Base-by-base conservation (phyloP, 2,888 invertebrate genomes). In the Andrena flavipes region DNA sequence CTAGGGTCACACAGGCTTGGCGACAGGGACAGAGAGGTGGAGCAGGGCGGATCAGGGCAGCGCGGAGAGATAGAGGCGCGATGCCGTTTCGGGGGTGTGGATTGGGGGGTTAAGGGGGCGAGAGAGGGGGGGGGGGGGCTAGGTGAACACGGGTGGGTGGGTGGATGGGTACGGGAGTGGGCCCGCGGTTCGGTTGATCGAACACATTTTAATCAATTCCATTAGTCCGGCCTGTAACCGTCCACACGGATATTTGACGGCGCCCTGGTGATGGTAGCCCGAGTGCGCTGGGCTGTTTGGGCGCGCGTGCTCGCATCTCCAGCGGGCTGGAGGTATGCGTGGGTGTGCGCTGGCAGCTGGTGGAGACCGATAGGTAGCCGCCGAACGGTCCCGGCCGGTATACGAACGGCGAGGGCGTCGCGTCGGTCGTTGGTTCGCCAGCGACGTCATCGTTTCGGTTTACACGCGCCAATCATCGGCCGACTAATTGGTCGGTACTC, bases 181-280 rank as follows among this genome's bases (percentile, higher is more conserved):
- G 85, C 88, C 89, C 90, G 89, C 89, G 90, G 91, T 91, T 91
- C 91, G 91, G 91, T 93, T 91, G 93, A 93, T 92, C 92, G 92
- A 91, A 93, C 93, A 93, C 93, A 93, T 93, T 93, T 93, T 93
- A 93, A 93, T 93, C 93, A 93, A 93, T 93, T 93, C 93, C 93
- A 93, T 93, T 93, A 92, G 93, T 91, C 91, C 89, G 86, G 87
- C 86, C 89, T 88, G 88, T 88, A 88, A 88, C 88, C 88, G 88
- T 88, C 88, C 88, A 85, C 89, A 88, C 86, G 88, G 88, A 88
- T 88, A 88, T 88, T 88, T 91, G 91, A 91, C 88, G 86, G 82
- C 70, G 76, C 87, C 80, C 79, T 26, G 56, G 79, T 79, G 88
- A 86, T 68, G 77, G 76, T 79, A 68, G 76, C 26, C 71, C 56